Conservation (phyloP, 2,797 vertebrate species). For the Serranus cabrilla region DNA sequence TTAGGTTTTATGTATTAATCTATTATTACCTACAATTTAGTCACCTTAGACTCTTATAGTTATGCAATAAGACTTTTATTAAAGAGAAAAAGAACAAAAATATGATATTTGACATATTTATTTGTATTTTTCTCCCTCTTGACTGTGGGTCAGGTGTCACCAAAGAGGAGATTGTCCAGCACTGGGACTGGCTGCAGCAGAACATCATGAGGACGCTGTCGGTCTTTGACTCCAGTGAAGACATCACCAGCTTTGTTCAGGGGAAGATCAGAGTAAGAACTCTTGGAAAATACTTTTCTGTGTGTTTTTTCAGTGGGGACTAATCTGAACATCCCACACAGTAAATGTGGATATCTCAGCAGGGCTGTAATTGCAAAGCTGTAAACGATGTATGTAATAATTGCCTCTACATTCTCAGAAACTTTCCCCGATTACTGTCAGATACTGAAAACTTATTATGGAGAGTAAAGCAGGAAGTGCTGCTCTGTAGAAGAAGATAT, state of each 20-base stretch:
- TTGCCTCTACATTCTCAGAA: background rate
- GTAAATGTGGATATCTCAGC: constrained; percentile 1
- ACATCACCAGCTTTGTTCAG: constrained; percentile 98
- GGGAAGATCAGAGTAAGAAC: constrained; percentile 95
- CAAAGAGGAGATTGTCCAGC: constrained; percentile 94
- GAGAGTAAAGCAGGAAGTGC: no score
- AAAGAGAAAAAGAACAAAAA: no score
- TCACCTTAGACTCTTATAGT: background rate
- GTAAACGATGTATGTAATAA: background rate
- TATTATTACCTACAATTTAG: no score
- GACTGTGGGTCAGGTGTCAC: constrained; percentile 87
- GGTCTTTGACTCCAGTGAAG: constrained; percentile 97
- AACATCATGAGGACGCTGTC: constrained; percentile 97
- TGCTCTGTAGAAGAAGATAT: no score
- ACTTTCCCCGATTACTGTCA: no score
- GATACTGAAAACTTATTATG: no score
- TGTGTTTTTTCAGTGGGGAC: background rate
- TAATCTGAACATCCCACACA: background rate
- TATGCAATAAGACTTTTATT: no score
- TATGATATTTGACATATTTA: no score
- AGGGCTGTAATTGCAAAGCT: background rate
- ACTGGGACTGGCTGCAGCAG: constrained; percentile 97
- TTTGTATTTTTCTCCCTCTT: constrained; percentile 25
- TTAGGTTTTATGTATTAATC: no score
- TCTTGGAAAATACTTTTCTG: background rate